Evolutionary conservation across 2,888 invertebrate genomes (phyloP), one percentile per base, ranked within the genome.

Genomic region (Athalia rosae): DNA sequence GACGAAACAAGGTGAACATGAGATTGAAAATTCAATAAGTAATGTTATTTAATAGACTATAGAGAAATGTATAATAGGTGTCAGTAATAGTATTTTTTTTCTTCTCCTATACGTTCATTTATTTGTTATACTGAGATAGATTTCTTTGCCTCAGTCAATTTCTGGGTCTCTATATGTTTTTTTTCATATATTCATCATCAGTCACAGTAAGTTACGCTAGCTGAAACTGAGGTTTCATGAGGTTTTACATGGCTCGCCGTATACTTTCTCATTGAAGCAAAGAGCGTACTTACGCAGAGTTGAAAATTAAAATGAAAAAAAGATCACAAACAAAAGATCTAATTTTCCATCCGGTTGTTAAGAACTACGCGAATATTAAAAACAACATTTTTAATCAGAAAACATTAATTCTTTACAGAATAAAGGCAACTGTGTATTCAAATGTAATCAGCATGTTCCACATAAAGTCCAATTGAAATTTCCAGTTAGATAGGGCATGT

Each of bases 1-100:
- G 88, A 89, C 87, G 88, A 89, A 89, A 88, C 88, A 89, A 89
- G 86, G 87, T 89, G 87, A 88, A 89, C 88, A 89, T 88, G 88
- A 88, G 86, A 87, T 88, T 88, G 87, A 87, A 88, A 88, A 88
- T 88, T 88, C 87, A 88, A 88, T 88, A 88, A 86, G 87, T 88
- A 87, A 87, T 88, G 88, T 87, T 86, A 88, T 88, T 88, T 87
- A 88, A 88, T 88, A 89, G 88, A 88, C 88, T 89, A 89, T 89
- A 89, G 88, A 89, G 88, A 28, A 28, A 88, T 88, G 87, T 87
- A 86, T 88, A 88, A 88, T 89, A 89, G 84, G 81, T 85, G 80
- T 83, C 79, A 80, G 80, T 81, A 83, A 83, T 83, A 61, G 62
- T 74, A 74, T 74, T 59, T 50, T 28, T 50, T 28, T 61, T 28